Evolutionary conservation across 2,113 vertebrate species (phyloP).

Genomic region (Neomonachus schauinslandi): DNA sequence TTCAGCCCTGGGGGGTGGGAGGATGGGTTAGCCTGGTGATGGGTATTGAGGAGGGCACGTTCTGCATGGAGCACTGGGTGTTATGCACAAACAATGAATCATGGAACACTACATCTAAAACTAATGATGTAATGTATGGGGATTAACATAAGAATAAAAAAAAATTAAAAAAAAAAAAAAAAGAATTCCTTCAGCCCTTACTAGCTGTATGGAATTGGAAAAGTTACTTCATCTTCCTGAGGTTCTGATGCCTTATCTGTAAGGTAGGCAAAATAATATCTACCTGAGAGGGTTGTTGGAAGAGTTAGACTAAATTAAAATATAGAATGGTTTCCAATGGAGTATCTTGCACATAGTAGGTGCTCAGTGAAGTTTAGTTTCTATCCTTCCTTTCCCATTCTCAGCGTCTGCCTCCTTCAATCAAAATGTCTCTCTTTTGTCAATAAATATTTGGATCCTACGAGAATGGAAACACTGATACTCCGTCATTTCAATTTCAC

Average conservation of each 20-base stretch:
- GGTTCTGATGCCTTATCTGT: neutral
- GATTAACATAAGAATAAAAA: no score
- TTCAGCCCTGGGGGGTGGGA: neutral
- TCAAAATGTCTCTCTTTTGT: neutral
- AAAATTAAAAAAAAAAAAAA: no score
- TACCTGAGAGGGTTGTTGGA: neutral
- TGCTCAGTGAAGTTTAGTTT: neutral
- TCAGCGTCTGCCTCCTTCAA: neutral
- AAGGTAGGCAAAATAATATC: neutral
- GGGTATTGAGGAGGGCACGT: no score
- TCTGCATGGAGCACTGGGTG: no score
- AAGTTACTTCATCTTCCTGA: neutral
- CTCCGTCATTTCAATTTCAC: neutral
- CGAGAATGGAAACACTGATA: neutral
- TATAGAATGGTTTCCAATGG: neutral
- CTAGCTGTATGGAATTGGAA: neutral
- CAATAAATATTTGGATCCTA: neutral
- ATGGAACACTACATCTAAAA: no score
- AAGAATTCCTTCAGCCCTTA: neutral
- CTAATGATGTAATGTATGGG: no score
- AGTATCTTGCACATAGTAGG: neutral
- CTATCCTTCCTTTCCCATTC: neutral
- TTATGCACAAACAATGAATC: no score
- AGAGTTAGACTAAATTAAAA: neutral
- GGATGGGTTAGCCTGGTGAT: no score